Evolutionary conservation across 2,797 vertebrate species (phyloP).

Genomic region (Fringilla coelebs): DNA sequence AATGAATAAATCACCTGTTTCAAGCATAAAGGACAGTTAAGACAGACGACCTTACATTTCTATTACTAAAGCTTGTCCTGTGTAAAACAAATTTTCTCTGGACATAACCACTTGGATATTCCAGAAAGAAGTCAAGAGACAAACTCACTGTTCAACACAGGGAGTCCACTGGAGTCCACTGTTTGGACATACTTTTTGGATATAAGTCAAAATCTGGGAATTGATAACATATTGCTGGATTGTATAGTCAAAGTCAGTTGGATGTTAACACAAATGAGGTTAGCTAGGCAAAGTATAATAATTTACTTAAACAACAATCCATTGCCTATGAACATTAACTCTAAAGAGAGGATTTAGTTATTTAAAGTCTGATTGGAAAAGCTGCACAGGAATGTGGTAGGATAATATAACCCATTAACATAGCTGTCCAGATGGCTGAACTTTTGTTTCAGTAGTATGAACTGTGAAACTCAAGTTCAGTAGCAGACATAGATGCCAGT

Average conservation of each 20-base stretch:
- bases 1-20: neutral
- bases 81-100: neutral
- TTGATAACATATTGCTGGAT: neutral
- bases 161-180: neutral
- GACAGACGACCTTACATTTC: neutral
- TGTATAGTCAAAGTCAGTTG: conserved; percentile 17
- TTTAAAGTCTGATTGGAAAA: conserved; percentile 37
- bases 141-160: neutral
- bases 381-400: neutral
- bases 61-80: neutral
- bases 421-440: conserved; percentile 40
- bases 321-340: conserved; percentile 2
- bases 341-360: conserved; percentile 28
- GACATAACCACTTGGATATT: neutral
- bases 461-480: conserved; percentile 15
- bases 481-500: conserved; percentile 2
- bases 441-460: conserved; percentile 22
- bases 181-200: neutral
- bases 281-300: conserved; percentile 17
- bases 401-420: conserved; percentile 31
- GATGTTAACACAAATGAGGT: neutral
- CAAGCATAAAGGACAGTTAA: neutral
- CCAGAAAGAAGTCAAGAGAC: neutral
- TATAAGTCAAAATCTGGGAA: neutral
- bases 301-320: conserved; percentile 22